These are phyloP conservation scores for Siderastrea siderea DNA, from an alignment of 92 coral and sea anemone genomes.

Conservation along the genomic window DNA sequence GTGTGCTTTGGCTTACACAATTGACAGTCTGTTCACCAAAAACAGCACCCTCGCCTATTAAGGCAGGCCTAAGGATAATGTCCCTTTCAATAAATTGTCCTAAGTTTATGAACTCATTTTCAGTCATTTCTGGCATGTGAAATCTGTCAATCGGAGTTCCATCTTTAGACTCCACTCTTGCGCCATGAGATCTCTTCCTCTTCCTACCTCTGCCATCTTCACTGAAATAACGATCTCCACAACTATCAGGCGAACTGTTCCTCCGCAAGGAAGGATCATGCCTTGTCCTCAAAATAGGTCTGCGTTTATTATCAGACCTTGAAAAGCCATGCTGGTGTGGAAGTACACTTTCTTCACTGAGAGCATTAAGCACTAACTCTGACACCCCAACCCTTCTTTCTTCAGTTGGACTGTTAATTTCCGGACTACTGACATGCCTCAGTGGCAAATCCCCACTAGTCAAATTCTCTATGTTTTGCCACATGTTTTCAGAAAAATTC, in stretches of 20 bases:
- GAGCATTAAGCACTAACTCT: slow-evolving; percentile 42
- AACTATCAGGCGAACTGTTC: not conserved
- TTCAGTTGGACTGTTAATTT: slow-evolving; percentile 78
- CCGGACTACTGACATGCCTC: slow-evolving; percentile 85
- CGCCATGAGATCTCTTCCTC: slow-evolving; percentile 68
- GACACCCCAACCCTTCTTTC: slow-evolving; percentile 7
- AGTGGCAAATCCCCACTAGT: slow-evolving; percentile 59
- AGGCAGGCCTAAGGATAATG: slow-evolving; percentile 52
- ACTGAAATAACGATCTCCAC: not conserved
- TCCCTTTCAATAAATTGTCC: slow-evolving; percentile 71
- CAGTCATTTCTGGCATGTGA: slow-evolving; percentile 56
- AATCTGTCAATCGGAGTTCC: slow-evolving; percentile 58
- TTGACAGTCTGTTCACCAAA: not conserved
- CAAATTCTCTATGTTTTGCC: slow-evolving; percentile 37
- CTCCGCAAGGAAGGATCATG: not conserved
- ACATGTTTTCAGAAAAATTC: slow-evolving; percentile 24
- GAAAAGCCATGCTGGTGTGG: slow-evolving; percentile 31
- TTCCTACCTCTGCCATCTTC: slow-evolving; percentile 14
- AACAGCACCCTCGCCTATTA: not conserved
- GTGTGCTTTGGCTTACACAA: no score
- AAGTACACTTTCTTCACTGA: slow-evolving; percentile 48
- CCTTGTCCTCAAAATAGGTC: slow-evolving; percentile 39
- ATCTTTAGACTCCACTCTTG: slow-evolving; percentile 59
- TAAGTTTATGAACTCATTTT: slow-evolving; percentile 43
- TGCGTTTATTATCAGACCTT: slow-evolving; percentile 47